Base-by-base conservation (phyloP, 2,888 invertebrate species). In the Ectemnius continuus region DNA sequence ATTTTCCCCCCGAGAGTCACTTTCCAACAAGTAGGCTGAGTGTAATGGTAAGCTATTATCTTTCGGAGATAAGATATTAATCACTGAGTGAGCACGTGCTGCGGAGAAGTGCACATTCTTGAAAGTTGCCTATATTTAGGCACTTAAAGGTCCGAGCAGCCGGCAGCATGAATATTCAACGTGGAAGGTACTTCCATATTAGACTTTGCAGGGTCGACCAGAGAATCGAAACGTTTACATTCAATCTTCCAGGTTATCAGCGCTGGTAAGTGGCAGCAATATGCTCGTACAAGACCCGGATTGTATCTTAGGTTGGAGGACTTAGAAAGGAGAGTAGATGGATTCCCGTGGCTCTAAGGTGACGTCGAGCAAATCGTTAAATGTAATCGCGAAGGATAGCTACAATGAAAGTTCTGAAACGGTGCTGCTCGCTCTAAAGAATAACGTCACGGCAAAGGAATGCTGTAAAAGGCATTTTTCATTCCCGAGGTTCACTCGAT, bases 391-490 rank as follows among this genome's bases (percentile, higher is more conserved):
- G 18, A 36, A 23, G 64, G 18, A 60, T 63, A 57, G 66, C 73
- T 73, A 70, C 64, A 61, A 67, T 64, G 61, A 48, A 70, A 66
- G 73, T 63, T 16, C 61, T 70, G 48, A 62, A 74, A 74, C 61
- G 67, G 47, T 61, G 46, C 36, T 36, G 36, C 58, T 20, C n/a
- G 11, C 16, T 26, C n/a, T 36, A 48, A 1, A 62, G 45, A 16
- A 61, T 23, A 57, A 59, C 48, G 46, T 57, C 47, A 46, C 63
- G 36, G 47, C 48, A 18, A 61, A 28, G 61, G 16, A 61, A 58
- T 67, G 64, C 64, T n/a, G 61, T 65, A 64, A 70, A 56, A 70
- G 59, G 64, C 65, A 70, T 80, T 78, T 80, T 70, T 79, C 74
- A 76, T 69, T 67, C 67, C 61, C 63, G 61, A 61, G 23, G 61